Conservation (phyloP, 2,888 invertebrate species). For the Tromatobia lineatoria region DNA sequence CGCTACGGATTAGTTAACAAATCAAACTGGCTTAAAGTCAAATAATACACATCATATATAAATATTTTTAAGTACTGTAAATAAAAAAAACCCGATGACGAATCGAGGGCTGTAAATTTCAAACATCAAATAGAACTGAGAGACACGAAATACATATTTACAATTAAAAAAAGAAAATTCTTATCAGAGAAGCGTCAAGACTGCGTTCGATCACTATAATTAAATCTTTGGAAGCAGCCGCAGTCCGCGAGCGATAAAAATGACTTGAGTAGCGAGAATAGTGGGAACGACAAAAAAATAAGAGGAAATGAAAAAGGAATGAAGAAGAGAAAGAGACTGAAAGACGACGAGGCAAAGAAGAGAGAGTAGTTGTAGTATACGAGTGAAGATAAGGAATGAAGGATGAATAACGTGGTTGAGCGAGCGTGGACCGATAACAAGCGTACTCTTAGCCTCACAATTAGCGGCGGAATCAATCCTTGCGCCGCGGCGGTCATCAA, state of each 20-base stretch:
- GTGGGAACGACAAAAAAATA: constrained; percentile 17
- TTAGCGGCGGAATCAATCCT: constrained; percentile 80
- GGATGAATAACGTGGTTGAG: constrained; percentile 70
- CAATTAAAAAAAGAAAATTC: constrained; percentile 36
- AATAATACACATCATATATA: constrained; percentile 8
- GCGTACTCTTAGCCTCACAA: constrained; percentile 77
- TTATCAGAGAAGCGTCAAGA: constrained; percentile 61
- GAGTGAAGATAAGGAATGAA: constrained; percentile 66
- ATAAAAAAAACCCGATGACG: not conserved
- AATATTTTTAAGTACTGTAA: not conserved
- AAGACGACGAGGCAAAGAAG: constrained; percentile 44
- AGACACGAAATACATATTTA: constrained; percentile 33
- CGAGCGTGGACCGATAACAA: constrained; percentile 72
- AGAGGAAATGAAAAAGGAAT: constrained; percentile 30
- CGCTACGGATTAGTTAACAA: constrained; percentile 33
- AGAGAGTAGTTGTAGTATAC: constrained; percentile 63
- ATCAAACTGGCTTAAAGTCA: constrained; percentile 6
- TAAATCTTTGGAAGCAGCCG: constrained; percentile 59
- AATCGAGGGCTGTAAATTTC: constrained; percentile 17
- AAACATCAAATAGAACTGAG: constrained; percentile 18
- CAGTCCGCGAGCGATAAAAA: constrained; percentile 48
- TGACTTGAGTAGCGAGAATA: constrained; percentile 35
- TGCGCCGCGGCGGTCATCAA: constrained; percentile 75
- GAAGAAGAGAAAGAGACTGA: constrained; percentile 42
- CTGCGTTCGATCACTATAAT: constrained; percentile 60